These are phyloP conservation scores for Trichomalopsis sarcophagae DNA, from an alignment of 1,140 invertebrate species.

Conservation along the genomic window DNA sequence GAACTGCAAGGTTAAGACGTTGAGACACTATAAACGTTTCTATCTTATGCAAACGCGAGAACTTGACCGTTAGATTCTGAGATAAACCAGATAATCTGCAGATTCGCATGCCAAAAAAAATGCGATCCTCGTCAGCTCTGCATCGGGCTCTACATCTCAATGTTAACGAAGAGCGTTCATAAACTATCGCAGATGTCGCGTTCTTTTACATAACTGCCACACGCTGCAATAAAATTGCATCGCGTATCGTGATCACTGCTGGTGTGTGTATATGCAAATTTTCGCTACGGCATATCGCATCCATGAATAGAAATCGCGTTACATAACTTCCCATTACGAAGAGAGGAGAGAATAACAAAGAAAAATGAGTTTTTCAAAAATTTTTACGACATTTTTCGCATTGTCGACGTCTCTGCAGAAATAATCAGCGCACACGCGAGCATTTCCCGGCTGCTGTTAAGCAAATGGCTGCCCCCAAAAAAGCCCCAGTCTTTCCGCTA, in stretches of 20 bases:
- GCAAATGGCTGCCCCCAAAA: not conserved
- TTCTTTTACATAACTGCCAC: too few species aligned
- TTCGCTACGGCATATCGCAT: not conserved
- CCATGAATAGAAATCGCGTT: conserved; percentile 1
- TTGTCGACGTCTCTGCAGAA: not conserved
- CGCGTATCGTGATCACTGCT: too few species aligned
- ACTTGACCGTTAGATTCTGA: not conserved
- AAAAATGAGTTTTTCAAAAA: not conserved
- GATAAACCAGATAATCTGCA: not conserved
- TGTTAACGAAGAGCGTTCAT: too few species aligned
- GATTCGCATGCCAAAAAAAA: too few species aligned
- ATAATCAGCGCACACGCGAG: not conserved
- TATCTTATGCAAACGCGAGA: conserved; percentile 6
- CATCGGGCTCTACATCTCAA: too few species aligned
- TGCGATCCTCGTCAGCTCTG: too few species aligned
- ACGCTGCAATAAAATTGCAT: too few species aligned
- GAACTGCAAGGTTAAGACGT: not conserved
- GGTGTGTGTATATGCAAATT: not conserved
- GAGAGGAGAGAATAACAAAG: not conserved
- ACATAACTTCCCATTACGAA: not conserved
- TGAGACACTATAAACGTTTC: not conserved
- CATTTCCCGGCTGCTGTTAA: not conserved
- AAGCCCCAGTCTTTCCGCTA: not conserved
- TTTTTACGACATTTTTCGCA: not conserved
- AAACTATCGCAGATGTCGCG: too few species aligned